Conservation (phyloP, 2,113 vertebrate genomes). For the Bubalus kerabau region DNA sequence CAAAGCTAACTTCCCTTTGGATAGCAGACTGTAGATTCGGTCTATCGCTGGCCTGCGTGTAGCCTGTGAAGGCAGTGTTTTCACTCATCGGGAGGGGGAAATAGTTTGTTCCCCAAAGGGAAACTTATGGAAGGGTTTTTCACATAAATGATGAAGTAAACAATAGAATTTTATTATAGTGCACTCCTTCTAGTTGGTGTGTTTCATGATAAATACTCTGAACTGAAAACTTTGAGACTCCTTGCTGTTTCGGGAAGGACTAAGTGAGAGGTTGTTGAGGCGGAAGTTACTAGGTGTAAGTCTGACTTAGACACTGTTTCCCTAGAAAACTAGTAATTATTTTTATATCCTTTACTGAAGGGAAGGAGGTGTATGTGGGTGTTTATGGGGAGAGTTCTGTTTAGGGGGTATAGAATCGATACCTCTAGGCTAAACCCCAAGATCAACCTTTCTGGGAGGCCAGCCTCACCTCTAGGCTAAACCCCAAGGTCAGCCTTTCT, state of each 20-base stretch:
- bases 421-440: background rate
- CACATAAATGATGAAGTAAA: background rate
- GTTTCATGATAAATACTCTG: background rate
- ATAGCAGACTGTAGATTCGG: background rate
- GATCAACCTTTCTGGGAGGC: background rate
- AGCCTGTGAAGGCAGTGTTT: background rate
- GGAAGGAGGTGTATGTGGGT: background rate
- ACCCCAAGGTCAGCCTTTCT: background rate
- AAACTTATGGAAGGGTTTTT: background rate
- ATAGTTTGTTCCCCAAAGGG: constrained; percentile 6
- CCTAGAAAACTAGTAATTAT: background rate
- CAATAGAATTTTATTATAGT: background rate
- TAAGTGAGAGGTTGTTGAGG: too few relatives aligned
- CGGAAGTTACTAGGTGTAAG: background rate
- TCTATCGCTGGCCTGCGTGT: background rate
- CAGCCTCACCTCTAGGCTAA: background rate
- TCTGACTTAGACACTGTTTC: background rate
- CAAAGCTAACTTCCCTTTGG: background rate
- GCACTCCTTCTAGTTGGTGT: background rate
- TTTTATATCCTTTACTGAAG: constrained; percentile 47
- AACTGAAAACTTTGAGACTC: background rate
- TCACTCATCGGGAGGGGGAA: background rate
- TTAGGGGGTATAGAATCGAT: background rate
- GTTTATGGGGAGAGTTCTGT: constrained; percentile 57
- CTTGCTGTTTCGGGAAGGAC: background rate